Conservation (phyloP, 1,140 invertebrate species). For the Watersipora subatra region DNA sequence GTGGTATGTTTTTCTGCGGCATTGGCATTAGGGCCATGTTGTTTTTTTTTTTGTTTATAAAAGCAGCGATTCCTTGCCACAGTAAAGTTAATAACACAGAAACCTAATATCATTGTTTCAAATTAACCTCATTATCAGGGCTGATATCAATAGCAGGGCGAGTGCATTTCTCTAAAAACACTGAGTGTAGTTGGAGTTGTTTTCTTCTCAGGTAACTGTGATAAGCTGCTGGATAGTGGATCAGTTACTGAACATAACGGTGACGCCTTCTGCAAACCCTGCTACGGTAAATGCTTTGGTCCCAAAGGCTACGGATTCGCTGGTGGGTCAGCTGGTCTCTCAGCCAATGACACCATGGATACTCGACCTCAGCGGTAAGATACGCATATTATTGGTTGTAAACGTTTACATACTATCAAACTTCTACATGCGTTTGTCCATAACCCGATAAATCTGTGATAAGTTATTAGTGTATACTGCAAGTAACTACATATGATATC, state of each 20-base stretch:
- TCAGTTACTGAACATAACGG: slow-evolving; percentile 46
- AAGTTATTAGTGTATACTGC: neutral
- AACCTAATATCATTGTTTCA: no score
- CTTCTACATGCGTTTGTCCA: neutral
- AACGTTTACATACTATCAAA: neutral
- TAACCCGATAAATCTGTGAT: neutral
- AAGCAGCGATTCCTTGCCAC: no score
- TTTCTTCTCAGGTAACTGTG: slow-evolving; percentile 2
- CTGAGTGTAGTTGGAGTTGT: no score
- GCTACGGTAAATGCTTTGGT: slow-evolving; percentile 76
- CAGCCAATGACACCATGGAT: slow-evolving; percentile 52
- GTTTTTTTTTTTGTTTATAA: no score
- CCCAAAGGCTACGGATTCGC: slow-evolving; percentile 88
- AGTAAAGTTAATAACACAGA: no score
- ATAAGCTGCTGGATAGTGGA: neutral
- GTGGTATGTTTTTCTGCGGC: no score
- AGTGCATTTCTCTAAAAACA: no score
- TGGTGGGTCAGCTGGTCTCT: slow-evolving; percentile 84
- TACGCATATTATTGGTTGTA: neutral
- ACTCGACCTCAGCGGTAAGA: neutral
- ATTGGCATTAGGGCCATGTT: no score
- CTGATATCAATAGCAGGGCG: no score
- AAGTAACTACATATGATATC: no score
- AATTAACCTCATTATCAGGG: no score
- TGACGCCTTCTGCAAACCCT: slow-evolving; percentile 81